Evolutionary conservation across 1,140 invertebrate species (phyloP).

Genomic region (Proctacanthus coquilletti): DNA sequence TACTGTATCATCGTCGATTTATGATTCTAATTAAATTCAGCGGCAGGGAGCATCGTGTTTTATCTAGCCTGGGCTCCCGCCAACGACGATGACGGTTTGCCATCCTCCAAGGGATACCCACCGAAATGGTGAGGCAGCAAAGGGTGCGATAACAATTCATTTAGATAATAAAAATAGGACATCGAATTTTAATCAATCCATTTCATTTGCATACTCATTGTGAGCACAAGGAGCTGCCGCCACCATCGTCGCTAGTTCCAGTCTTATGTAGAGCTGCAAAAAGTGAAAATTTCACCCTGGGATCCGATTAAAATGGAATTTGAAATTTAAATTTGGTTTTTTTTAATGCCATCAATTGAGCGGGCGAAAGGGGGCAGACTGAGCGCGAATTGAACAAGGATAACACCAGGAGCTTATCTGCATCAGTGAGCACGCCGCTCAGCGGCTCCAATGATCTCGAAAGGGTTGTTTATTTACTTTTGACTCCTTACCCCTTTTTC

Average conservation of each 20-base stretch:
- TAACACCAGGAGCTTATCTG: neutral
- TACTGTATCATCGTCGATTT: neutral
- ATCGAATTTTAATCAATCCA: conserved; percentile 5
- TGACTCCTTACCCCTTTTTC: neutral
- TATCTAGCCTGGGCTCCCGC: too few species aligned
- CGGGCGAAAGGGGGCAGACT: neutral
- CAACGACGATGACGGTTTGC: too few species aligned
- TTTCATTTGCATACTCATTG: conserved; percentile 3
- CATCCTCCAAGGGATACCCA: too few species aligned
- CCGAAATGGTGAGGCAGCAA: too few species aligned
- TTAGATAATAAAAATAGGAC: conserved; percentile 3
- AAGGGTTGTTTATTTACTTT: neutral
- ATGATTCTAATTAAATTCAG: conserved; percentile 1
- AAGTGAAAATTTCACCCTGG: neutral
- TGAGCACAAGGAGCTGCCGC: too few species aligned
- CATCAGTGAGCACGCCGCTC: neutral
- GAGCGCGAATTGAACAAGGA: neutral
- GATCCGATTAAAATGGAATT: neutral
- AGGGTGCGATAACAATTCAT: conserved; percentile 2
- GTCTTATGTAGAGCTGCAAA: too few species aligned
- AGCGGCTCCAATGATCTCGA: neutral
- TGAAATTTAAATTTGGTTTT: neutral
- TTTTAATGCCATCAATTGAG: neutral
- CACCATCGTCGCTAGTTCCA: too few species aligned
- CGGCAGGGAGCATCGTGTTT: neutral